A percentile compares a stretch with the other conserved stretches of the same genome.
phyloP scores from a whole-genome alignment of 2,113 vertebrate genomes.

The Piaya cayana region DNA sequence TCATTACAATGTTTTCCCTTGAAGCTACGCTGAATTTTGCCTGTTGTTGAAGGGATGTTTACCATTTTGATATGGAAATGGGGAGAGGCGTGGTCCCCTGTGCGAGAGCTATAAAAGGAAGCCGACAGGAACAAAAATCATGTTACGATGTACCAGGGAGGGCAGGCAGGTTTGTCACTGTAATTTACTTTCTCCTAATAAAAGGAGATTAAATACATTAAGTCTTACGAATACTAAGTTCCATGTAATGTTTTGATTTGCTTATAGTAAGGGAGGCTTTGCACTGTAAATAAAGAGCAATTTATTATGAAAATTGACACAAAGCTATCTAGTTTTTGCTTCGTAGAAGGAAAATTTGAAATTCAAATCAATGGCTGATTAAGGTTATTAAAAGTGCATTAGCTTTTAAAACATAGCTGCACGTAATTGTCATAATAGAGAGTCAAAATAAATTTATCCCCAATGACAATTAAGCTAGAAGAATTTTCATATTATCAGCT shows the following conservation, averaged over 20 bases:
- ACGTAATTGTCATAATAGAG: conserved; percentile 74
- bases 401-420: conserved; percentile 71
- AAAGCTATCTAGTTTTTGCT: conserved; percentile 63
- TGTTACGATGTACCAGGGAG: background rate
- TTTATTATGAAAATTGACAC: conserved; percentile 63
- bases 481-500: conserved; percentile 69
- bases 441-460: conserved; percentile 75
- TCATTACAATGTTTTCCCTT: background rate
- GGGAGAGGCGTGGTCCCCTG: accelerated
- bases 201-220: background rate
- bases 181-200: conserved; percentile 15
- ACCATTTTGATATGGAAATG: background rate
- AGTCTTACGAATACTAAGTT: conserved; percentile 18
- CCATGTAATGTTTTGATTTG: conserved; percentile 60
- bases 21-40: background rate
- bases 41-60: background rate
- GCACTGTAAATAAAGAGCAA: conserved; percentile 55
- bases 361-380: conserved; percentile 74
- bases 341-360: conserved; percentile 72
- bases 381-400: conserved; percentile 81
- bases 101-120: background rate
- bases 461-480: conserved; percentile 64
- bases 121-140: background rate
- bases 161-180: conserved; percentile 1
- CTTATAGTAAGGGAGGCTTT: conserved; percentile 49